Conservation (phyloP, 2,113 vertebrate genomes). For the Malurus cyaneus region DNA sequence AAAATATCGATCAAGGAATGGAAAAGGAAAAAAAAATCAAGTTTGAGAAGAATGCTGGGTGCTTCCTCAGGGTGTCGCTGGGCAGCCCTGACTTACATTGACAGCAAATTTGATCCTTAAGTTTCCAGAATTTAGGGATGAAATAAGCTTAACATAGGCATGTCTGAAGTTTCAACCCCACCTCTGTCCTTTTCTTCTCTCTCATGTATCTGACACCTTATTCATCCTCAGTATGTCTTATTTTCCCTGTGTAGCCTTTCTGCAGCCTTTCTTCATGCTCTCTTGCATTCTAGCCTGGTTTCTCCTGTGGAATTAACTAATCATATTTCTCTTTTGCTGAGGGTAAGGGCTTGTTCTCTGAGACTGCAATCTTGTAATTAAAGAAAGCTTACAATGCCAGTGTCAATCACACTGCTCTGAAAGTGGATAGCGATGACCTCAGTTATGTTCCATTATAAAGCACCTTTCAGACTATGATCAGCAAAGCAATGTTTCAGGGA, state of each 20-base stretch:
- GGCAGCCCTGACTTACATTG: not conserved
- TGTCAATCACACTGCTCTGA: conserved; percentile 31
- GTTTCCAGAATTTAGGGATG: not conserved
- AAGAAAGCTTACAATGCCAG: conserved; percentile 47
- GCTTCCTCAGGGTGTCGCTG: not conserved
- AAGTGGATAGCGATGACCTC: conserved; percentile 30
- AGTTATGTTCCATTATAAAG: conserved; percentile 22
- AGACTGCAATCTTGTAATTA: conserved; percentile 59
- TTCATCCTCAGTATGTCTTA: not conserved
- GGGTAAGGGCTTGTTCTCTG: conserved; percentile 45
- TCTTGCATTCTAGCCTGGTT: not conserved
- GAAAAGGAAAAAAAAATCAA: not conserved
- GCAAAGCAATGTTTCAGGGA: conserved; percentile 30
- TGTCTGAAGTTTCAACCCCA: not conserved
- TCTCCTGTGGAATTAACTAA: conserved; percentile 44
- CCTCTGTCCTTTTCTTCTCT: not conserved
- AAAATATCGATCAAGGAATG: not conserved
- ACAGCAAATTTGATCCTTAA: not conserved
- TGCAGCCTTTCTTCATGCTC: not conserved
- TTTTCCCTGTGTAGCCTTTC: not conserved
- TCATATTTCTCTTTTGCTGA: conserved; percentile 48
- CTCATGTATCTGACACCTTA: not conserved
- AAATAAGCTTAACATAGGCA: not conserved
- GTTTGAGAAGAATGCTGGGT: not conserved
- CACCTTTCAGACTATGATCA: conserved; percentile 36